phyloP scores from a whole-genome alignment of 2,113 vertebrate genomes.

The Zosterops hypoxanthus region DNA sequence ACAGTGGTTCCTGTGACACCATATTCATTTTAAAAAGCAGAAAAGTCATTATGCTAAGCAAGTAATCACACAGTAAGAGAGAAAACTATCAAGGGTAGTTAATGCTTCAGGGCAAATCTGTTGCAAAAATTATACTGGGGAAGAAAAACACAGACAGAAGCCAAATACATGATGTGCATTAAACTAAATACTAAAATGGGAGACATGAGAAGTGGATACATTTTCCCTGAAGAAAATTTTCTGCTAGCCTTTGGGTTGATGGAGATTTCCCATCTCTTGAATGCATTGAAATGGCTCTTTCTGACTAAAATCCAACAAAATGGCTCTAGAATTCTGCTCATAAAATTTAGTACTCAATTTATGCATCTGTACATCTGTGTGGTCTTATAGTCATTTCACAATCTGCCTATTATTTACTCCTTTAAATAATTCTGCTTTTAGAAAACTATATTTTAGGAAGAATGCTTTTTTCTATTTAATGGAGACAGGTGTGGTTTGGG shows the following conservation, averaged over 20 bases:
- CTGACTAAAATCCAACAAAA: background rate
- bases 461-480: background rate
- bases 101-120: constrained; percentile 55
- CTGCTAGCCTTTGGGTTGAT: background rate
- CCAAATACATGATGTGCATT: constrained; percentile 48
- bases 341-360: background rate
- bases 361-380: background rate
- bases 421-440: background rate
- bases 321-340: background rate
- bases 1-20: constrained; percentile 14
- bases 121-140: constrained; percentile 42
- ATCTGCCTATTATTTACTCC: background rate
- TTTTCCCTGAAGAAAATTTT: constrained; percentile 34
- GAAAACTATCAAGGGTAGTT: constrained; percentile 38
- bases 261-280: background rate
- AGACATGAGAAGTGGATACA: background rate
- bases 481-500: background rate
- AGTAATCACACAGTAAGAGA: constrained; percentile 38
- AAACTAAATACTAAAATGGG: constrained; percentile 37
- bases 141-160: constrained; percentile 31
- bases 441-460: background rate
- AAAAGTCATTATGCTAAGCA: constrained; percentile 38
- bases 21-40: background rate
- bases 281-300: background rate
- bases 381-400: background rate